A percentile compares a stretch with the other conserved stretches of the same genome.
These are phyloP conservation scores for Erpobdella octoculata DNA, from an alignment of 2,888 invertebrate genomes.

Conservation along the genomic window DNA sequence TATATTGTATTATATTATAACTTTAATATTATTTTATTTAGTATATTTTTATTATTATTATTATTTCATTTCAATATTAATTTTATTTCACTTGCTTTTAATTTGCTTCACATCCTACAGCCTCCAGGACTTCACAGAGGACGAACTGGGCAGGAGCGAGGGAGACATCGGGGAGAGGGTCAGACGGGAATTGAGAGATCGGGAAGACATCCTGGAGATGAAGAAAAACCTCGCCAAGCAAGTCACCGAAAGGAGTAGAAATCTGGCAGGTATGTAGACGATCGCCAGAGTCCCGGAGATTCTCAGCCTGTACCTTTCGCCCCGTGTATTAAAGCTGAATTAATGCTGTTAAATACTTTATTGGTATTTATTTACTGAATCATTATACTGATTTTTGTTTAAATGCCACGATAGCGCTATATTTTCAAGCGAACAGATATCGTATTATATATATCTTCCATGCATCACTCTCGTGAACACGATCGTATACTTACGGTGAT, in stretches of 20 bases:
- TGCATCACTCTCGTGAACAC: too few species aligned
- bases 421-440: too few species aligned
- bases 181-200: constrained; percentile 55
- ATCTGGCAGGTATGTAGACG: constrained; percentile 93
- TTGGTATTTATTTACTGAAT: too few species aligned
- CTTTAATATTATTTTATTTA: neutral
- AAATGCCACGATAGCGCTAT: too few species aligned
- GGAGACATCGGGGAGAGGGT: constrained; percentile 12
- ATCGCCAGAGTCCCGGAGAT: too few species aligned
- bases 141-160: constrained; percentile 3
- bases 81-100: neutral
- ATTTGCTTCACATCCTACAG: neutral
- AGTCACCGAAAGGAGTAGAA: constrained; percentile 88
- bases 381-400: too few species aligned
- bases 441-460: too few species aligned
- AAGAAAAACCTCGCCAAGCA: constrained; percentile 74
- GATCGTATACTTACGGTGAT: too few species aligned
- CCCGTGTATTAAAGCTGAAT: too few species aligned
- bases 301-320: too few species aligned
- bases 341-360: too few species aligned
- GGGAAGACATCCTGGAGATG: constrained; percentile 78
- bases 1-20: neutral
- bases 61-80: neutral
- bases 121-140: constrained; percentile 17
- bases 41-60: neutral